These are phyloP conservation scores for Vulpes ferrilata DNA, from an alignment of 2,113 vertebrate species.

Conservation along the genomic window DNA sequence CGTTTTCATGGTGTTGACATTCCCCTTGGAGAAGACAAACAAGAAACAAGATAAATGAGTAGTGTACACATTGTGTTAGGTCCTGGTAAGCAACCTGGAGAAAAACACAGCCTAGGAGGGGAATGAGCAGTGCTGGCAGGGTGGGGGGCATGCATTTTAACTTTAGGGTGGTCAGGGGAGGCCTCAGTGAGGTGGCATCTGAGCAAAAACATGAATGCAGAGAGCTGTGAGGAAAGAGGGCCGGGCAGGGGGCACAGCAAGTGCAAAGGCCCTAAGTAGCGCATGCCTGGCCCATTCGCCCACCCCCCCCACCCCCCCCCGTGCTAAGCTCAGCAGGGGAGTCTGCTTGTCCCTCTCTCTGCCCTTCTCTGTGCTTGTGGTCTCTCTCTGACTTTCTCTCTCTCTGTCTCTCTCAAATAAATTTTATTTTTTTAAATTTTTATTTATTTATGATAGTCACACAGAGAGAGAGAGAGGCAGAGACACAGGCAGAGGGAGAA, in stretches of 20 bases:
- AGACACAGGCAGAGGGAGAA: no score
- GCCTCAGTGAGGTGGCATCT: background rate
- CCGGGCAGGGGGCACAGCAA: no score
- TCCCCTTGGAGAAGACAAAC: background rate
- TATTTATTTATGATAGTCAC: no score
- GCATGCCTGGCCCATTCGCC: background rate
- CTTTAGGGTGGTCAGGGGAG: background rate
- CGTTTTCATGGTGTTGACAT: background rate
- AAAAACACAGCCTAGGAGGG: background rate
- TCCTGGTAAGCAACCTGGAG: background rate
- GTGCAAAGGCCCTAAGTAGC: background rate
- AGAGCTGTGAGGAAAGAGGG: background rate
- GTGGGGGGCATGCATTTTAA: background rate
- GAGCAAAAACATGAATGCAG: background rate
- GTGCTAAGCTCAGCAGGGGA: background rate
- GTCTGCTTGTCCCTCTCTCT: background rate
- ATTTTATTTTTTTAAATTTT: no score
- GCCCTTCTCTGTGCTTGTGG: background rate
- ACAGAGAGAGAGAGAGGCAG: no score
- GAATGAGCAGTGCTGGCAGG: rapidly evolving
- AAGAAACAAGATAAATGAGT: background rate
- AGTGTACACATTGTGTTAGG: background rate
- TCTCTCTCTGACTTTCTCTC: background rate
- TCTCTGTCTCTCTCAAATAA: background rate
- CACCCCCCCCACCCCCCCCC: no score